Evolutionary conservation across 2,797 vertebrate species (phyloP).

Genomic region (Chloroceryle amazona): DNA sequence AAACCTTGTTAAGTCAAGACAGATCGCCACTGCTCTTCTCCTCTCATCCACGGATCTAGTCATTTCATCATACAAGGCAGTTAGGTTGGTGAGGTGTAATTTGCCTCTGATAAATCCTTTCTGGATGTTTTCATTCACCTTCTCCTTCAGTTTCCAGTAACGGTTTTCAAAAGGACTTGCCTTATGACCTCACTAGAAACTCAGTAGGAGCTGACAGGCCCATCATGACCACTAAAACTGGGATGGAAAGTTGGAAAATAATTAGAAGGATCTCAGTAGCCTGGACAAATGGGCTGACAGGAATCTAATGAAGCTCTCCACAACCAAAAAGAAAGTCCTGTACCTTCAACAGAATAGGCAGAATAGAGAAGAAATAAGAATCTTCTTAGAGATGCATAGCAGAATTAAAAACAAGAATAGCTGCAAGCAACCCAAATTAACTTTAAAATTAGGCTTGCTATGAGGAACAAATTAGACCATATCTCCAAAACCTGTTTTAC

Average conservation of each 20-base stretch:
- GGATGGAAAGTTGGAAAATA: neutral
- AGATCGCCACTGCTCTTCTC: accelerated
- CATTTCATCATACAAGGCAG: neutral
- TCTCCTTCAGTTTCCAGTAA: neutral
- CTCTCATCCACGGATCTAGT: neutral
- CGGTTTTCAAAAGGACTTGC: neutral
- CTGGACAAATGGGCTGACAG: too few relatives aligned
- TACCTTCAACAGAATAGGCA: neutral
- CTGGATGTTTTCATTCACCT: neutral
- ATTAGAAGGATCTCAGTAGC: neutral
- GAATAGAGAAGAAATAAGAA: neutral
- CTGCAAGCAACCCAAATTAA: neutral
- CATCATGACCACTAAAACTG: neutral
- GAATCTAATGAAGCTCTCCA: neutral
- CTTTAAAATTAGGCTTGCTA: neutral
- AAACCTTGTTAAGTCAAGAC: neutral
- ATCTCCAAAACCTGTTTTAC: neutral
- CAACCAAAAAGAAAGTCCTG: neutral
- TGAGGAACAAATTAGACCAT: neutral
- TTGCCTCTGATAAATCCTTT: neutral
- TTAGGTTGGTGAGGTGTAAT: neutral
- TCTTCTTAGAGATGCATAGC: neutral
- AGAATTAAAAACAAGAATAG: neutral
- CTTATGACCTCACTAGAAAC: neutral
- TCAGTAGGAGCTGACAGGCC: neutral